These are phyloP conservation scores for Plotosus lineatus DNA, from an alignment of 2,113 vertebrate genomes.

Conservation along the genomic window DNA sequence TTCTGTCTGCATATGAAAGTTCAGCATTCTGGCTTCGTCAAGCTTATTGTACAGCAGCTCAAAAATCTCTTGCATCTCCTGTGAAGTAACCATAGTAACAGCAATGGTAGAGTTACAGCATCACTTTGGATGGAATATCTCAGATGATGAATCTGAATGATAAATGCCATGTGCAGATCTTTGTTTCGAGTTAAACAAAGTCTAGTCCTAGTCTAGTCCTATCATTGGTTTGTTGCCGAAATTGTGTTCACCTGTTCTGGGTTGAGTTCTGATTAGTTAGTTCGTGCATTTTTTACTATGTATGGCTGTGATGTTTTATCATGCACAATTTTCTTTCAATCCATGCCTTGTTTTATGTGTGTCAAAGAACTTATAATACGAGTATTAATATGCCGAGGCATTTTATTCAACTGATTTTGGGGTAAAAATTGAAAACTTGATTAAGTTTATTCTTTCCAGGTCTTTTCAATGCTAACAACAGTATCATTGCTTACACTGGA, in stretches of 20 bases:
- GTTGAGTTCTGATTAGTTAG: neutral
- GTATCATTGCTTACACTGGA: too few relatives aligned
- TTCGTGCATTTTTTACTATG: neutral
- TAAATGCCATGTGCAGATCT: neutral
- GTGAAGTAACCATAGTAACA: constrained; percentile 9
- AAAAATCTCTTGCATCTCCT: neutral
- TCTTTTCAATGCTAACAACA: too few relatives aligned
- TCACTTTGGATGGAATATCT: neutral
- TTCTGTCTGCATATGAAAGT: neutral
- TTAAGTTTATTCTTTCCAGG: too few relatives aligned
- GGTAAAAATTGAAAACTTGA: too few relatives aligned
- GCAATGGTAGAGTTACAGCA: neutral
- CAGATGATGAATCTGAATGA: neutral
- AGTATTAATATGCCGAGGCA: too few relatives aligned
- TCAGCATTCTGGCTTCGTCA: neutral
- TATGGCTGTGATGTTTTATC: neutral
- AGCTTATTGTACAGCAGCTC: neutral
- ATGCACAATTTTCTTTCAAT: neutral
- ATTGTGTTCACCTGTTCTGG: neutral
- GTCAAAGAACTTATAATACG: neutral
- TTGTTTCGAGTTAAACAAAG: neutral
- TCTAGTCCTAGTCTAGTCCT: too few relatives aligned
- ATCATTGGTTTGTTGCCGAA: neutral
- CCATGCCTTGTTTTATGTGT: neutral
- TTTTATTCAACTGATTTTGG: too few relatives aligned